Conservation (phyloP, 2,888 invertebrate genomes). For the Eupithecia dodoneata region DNA sequence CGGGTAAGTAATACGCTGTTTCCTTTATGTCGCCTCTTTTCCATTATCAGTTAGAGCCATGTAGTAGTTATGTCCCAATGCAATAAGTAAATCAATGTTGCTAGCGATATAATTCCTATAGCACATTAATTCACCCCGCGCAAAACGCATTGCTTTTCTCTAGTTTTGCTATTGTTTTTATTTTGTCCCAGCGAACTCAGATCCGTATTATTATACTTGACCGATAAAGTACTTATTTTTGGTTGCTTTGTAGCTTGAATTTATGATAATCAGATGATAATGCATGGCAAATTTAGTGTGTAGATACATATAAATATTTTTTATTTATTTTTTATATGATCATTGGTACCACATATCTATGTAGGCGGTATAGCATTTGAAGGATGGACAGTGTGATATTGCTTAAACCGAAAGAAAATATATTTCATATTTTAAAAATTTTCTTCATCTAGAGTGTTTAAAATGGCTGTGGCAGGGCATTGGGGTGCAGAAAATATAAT, state of each 20-base stretch:
- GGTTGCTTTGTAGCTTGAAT: neutral
- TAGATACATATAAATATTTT: too few species aligned
- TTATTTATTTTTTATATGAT: too few species aligned
- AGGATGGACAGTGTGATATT: too few species aligned
- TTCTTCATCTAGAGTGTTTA: too few species aligned
- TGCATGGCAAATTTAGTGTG: too few species aligned
- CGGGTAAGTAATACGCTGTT: slow-evolving; percentile 85
- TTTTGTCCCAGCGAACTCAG: neutral
- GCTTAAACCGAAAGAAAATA: too few species aligned
- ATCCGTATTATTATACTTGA: neutral
- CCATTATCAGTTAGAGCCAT: neutral
- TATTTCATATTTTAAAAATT: too few species aligned
- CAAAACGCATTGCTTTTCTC: neutral
- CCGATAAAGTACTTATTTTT: neutral
- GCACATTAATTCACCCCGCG: neutral
- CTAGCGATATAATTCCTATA: neutral
- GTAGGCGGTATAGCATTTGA: too few species aligned
- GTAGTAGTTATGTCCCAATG: neutral
- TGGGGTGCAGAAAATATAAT: too few species aligned
- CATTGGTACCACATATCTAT: too few species aligned
- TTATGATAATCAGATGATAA: neutral
- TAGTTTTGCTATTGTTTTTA: neutral
- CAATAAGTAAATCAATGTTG: neutral
- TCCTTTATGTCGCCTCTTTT: too few species aligned
- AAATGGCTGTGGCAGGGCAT: too few species aligned